Base-by-base conservation (phyloP, 1,140 invertebrate species). In the Oryctes rhinoceros region DNA sequence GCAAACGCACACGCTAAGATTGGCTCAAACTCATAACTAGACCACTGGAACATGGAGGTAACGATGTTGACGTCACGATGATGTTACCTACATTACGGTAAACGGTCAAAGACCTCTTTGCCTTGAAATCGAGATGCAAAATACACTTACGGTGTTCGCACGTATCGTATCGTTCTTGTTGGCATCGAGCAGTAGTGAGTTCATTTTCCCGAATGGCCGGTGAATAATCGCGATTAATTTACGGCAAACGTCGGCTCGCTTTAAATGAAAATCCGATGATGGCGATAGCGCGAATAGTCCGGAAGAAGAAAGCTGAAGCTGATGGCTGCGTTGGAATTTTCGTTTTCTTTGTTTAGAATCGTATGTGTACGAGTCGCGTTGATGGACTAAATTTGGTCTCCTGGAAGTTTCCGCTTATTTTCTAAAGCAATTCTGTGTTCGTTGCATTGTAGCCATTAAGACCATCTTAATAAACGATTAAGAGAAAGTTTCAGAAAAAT, bases 1-100 rank as follows among this genome's bases (percentile, higher is more conserved):
- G 78, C 75, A 78, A 79, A 59, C 80, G 62, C 79, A 78, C 79
- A 79, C 81, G 82, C 83, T 82, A 80, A 84, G 83, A 84, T 80
- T 71, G 65, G 65, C 35, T 71, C 65, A 71, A 71, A 37, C 81
- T 65, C 74, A 80, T 83, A 84, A 84, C 84, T 84, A 84, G 84
- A 84, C 84, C 84, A 84, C 84, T 84, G 79, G 84, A 84, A 84
- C 84, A 84, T 84, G 82, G 83, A 84, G 83, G 81, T 84, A 82
- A 82, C 84, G 84, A 80, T 80, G 74, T 78, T 84, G 84, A 84
- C 84, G 84, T 84, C 84, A 84, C 81, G 77, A 62, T 83, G 71
- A 84, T 82, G 82, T 84, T 84, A 84, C 84, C 84, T 84, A 84
- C 83, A 84, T 84, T 84, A 83, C 80, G 83, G 79, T 71, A 65